A percentile compares a stretch with the other conserved stretches of the same genome.
These are phyloP conservation scores for Drosophila sordidapex DNA, from an alignment of 2,888 invertebrate species.

Conservation along the genomic window DNA sequence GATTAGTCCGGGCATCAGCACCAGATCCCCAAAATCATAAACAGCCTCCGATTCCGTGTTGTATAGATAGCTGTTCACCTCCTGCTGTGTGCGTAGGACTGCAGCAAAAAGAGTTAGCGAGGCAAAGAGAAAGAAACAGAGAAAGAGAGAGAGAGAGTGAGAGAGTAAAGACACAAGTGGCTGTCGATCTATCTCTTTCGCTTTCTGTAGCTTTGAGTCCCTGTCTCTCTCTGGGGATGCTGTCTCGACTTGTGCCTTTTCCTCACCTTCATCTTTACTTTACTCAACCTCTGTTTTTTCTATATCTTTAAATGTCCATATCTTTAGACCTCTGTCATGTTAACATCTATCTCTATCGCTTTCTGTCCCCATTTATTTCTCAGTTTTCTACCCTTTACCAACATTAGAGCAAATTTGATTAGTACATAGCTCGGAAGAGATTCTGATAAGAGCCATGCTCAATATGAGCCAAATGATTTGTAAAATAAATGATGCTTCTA, in stretches of 20 bases:
- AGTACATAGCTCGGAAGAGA: not conserved
- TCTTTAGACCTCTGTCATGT: not conserved
- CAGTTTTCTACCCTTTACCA: too few species aligned
- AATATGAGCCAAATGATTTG: not conserved
- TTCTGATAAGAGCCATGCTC: not conserved
- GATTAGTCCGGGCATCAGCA: conserved; percentile 89
- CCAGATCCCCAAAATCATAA: conserved; percentile 85
- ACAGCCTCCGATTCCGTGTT: conserved; percentile 86
- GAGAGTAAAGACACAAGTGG: not conserved
- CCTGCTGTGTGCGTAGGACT: conserved; percentile 86
- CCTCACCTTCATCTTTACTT: not conserved
- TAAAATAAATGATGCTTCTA: not conserved
- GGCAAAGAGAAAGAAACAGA: not conserved
- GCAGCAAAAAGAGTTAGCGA: not conserved
- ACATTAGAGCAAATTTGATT: not conserved
- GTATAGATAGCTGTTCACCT: conserved; percentile 85
- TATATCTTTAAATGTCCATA: not conserved
- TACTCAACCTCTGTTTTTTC: not conserved
- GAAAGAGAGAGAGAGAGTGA: not conserved
- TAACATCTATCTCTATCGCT: not conserved
- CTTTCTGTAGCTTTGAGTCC: not conserved
- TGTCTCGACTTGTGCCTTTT: not conserved
- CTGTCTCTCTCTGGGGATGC: not conserved
- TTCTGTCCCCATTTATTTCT: too few species aligned
- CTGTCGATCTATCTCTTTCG: not conserved